Evolutionary conservation across 1,140 invertebrate genomes (phyloP).

Genomic region (Eurosta solidaginis): DNA sequence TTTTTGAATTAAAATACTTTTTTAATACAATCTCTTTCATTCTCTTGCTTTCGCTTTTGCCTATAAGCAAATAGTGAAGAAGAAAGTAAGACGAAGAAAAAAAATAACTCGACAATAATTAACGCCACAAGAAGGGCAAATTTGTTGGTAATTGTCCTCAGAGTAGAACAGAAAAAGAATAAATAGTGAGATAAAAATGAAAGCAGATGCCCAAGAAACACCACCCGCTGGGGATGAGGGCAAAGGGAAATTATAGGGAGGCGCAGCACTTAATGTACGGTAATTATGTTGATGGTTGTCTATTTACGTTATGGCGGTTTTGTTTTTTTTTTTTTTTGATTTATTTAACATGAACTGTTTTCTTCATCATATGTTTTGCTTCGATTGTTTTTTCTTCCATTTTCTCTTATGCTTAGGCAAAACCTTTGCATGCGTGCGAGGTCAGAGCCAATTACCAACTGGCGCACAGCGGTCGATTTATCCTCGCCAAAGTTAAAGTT

Average conservation of each 20-base stretch:
- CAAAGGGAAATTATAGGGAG: too few species aligned
- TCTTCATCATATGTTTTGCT: too few species aligned
- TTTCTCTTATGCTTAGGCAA: too few species aligned
- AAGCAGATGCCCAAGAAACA: neutral
- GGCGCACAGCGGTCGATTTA: too few species aligned
- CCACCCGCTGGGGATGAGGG: neutral
- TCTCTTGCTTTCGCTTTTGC: too few species aligned
- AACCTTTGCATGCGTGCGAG: too few species aligned
- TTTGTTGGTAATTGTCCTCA: neutral
- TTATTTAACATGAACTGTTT: too few species aligned
- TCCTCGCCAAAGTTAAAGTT: too few species aligned
- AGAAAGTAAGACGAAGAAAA: neutral
- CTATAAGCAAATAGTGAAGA: neutral
- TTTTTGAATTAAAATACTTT: too few species aligned
- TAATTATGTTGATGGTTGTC: slow-evolving; percentile 18
- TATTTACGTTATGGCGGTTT: slow-evolving; percentile 24
- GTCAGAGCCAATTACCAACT: too few species aligned
- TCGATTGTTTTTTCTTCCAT: too few species aligned
- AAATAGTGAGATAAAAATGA: neutral
- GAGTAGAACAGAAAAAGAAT: neutral
- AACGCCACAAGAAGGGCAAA: slow-evolving; percentile 18
- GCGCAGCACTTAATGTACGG: slow-evolving; percentile 25
- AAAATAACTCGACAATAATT: slow-evolving; percentile 20
- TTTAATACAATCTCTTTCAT: too few species aligned
- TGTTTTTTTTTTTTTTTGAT: neutral